These are phyloP conservation scores for Hydrolagus affinis DNA, from an alignment of 2,113 vertebrate genomes.

Conservation along the genomic window DNA sequence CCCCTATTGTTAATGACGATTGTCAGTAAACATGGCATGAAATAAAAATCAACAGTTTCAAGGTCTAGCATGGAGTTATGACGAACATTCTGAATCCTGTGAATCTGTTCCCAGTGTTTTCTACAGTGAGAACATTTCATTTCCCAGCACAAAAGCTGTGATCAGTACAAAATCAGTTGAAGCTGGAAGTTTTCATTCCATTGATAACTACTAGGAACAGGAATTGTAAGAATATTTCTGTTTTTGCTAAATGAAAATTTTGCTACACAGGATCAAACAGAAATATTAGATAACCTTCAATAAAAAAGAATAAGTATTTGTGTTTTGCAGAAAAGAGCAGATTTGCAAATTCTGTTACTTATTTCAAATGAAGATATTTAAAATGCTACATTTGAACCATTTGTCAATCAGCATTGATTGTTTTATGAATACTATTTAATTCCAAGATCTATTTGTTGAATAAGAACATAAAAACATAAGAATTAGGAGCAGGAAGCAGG, in stretches of 20 bases:
- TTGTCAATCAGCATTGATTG: no score
- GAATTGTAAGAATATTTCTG: background rate
- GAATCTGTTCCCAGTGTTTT: background rate
- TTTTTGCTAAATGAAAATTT: background rate
- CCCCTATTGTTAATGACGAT: no score
- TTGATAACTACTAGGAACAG: background rate
- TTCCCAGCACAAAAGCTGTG: background rate
- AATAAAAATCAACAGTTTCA: background rate
- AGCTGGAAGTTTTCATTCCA: background rate
- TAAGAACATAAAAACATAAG: no score
- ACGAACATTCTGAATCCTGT: background rate
- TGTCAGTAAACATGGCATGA: background rate
- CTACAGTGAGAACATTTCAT: background rate
- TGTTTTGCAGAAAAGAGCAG: no score
- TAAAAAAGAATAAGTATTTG: background rate
- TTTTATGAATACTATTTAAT: no score
- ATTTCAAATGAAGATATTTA: no score
- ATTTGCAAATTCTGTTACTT: no score
- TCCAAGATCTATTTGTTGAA: no score
- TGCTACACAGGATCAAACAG: background rate
- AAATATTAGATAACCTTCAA: constrained; percentile 4
- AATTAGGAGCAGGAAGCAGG: no score
- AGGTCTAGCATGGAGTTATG: background rate
- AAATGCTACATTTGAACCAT: no score
- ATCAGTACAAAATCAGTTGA: background rate